Percentiles rank a stretch among this genome's conserved stretches.
Evolutionary conservation across 2,888 invertebrate genomes (phyloP).

Genomic region (Mesorhabditis sp.): DNA sequence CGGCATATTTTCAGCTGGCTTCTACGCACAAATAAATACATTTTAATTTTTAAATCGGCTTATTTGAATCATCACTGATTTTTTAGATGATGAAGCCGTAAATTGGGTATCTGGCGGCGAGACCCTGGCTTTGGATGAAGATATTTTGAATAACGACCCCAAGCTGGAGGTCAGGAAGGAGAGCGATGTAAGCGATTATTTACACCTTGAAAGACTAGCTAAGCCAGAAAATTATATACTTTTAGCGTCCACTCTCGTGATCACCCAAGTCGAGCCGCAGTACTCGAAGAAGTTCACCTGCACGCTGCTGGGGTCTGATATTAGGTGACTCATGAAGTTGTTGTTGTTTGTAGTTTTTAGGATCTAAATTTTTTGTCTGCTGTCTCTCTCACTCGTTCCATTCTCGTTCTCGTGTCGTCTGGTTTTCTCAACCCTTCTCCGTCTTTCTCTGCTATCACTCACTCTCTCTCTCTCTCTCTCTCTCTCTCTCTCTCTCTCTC

Average conservation of each 20-base stretch:
- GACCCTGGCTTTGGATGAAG: neutral
- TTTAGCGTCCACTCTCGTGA: neutral
- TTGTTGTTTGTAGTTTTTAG: conserved; percentile 4
- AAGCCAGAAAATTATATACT: neutral
- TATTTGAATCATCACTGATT: too few species aligned
- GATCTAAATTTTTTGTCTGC: neutral
- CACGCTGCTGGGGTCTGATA: neutral
- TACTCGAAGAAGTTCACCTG: neutral
- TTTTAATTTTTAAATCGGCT: too few species aligned
- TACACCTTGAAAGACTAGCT: too few species aligned
- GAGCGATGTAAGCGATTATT: neutral
- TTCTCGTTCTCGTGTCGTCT: too few species aligned
- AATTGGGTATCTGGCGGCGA: neutral
- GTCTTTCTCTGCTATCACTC: too few species aligned
- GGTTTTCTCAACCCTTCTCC: too few species aligned
- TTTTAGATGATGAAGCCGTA: neutral
- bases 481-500: too few species aligned
- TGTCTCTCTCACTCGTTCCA: neutral
- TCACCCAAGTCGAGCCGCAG: neutral
- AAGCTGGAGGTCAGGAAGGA: neutral
- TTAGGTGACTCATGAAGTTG: neutral
- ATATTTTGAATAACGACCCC: neutral
- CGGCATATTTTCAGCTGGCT: too few species aligned
- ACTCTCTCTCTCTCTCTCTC: too few species aligned
- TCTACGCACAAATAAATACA: too few species aligned